These are phyloP conservation scores for Liodrosophila aerea DNA, from an alignment of 2,888 invertebrate species.

Conservation along the genomic window DNA sequence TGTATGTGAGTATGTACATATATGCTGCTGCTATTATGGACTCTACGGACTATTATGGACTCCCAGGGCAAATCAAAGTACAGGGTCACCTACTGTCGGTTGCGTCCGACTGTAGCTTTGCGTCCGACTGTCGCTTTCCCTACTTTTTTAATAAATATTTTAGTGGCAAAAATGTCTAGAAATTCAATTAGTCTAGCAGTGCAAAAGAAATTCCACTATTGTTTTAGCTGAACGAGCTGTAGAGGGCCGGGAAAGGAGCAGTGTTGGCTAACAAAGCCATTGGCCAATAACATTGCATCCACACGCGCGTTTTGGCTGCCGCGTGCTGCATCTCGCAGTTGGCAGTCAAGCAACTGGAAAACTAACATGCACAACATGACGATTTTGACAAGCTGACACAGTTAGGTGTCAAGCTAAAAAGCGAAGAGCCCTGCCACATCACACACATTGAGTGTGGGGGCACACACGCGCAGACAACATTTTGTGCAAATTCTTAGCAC, in stretches of 20 bases:
- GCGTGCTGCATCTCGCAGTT: conserved; percentile 35
- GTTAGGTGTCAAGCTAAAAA: conserved; percentile 69
- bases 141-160: too few species aligned
- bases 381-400: conserved; percentile 77
- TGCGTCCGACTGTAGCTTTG: too few species aligned
- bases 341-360: conserved; percentile 68
- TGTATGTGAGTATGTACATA: too few species aligned
- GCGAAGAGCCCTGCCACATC: conserved; percentile 36
- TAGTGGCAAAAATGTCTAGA: too few species aligned
- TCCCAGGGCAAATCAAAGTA: too few species aligned
- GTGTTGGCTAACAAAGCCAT: conserved; percentile 10
- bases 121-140: too few species aligned
- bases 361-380: conserved; percentile 71
- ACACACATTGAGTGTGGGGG: conserved; percentile 5
- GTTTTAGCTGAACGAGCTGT: too few species aligned
- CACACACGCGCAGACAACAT: conserved; percentile 25
- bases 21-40: too few species aligned
- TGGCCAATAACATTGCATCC: conserved; percentile 66
- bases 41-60: too few species aligned
- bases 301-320: conserved; percentile 29
- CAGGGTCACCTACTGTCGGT: too few species aligned
- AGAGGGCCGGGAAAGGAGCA: neutral
- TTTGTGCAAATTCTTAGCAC: conserved; percentile 61
- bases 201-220: neutral
- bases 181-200: too few species aligned